phyloP scores from a whole-genome alignment of 2,888 invertebrate species.

The Heteromyza rotundicornis region DNA sequence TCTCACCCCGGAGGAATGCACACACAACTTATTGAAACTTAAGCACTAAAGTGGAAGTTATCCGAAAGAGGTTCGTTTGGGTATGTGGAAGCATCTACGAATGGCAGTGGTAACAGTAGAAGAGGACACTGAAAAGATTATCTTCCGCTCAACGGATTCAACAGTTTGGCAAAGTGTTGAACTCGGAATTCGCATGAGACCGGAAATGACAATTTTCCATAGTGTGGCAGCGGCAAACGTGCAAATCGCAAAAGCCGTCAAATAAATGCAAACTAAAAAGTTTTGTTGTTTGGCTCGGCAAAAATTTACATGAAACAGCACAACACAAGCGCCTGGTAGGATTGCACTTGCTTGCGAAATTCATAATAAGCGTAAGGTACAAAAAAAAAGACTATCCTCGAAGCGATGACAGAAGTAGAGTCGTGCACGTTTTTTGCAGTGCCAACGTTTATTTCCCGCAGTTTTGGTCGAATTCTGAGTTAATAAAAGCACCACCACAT shows the following conservation, averaged over 20 bases:
- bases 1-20: background rate
- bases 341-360: constrained; percentile 3
- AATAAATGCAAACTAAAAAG: constrained; percentile 18
- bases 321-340: background rate
- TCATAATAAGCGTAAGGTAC: background rate
- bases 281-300: constrained; percentile 1
- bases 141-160: constrained; percentile 1
- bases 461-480: no score
- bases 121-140: background rate
- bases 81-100: background rate
- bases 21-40: constrained; percentile 4
- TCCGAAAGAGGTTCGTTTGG: background rate
- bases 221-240: background rate
- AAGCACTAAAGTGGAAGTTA: background rate
- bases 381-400: background rate
- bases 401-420: no score
- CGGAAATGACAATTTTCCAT: constrained; percentile 10
- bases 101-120: no score
- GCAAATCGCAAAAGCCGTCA: no score
- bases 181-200: constrained; percentile 3
- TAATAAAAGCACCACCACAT: no score
- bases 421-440: no score
- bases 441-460: no score
- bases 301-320: background rate
- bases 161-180: constrained; percentile 18